phyloP scores from a whole-genome alignment of 2,113 vertebrate genomes.

The Amphiprion ocellaris region DNA sequence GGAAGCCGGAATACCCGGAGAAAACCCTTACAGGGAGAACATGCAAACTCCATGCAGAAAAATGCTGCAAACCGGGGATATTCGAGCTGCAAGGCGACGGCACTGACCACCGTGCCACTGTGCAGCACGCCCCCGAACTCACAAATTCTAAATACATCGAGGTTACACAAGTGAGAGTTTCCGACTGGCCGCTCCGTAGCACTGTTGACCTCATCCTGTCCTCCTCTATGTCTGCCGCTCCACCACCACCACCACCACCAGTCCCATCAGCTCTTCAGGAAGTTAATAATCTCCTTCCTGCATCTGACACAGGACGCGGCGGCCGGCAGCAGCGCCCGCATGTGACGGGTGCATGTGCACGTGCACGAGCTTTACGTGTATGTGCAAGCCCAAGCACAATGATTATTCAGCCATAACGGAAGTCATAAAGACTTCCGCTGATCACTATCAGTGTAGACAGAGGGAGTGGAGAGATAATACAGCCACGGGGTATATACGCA shows the following conservation, averaged over 20 bases:
- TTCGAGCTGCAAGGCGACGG: no score
- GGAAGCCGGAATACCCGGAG: no score
- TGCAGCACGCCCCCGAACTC: slow-evolving; percentile 6
- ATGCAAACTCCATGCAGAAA: no score
- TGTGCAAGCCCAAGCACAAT: slow-evolving; percentile 53
- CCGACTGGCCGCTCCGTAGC: slow-evolving; percentile 41
- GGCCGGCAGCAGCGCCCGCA: slow-evolving; percentile 2
- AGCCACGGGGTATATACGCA: slow-evolving; percentile 49
- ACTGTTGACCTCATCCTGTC: slow-evolving; percentile 65
- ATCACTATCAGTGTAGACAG: slow-evolving; percentile 67
- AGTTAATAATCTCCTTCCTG: slow-evolving; percentile 80
- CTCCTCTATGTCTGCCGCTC: slow-evolving; percentile 31
- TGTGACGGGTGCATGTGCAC: slow-evolving; percentile 5
- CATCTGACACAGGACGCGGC: slow-evolving; percentile 55
- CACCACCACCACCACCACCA: background rate
- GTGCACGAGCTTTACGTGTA: slow-evolving; percentile 12
- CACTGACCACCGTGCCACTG: no score
- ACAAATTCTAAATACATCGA: slow-evolving; percentile 34
- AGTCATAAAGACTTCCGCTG: slow-evolving; percentile 78
- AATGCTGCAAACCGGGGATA: no score
- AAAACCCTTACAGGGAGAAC: no score
- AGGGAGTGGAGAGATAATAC: slow-evolving; percentile 57
- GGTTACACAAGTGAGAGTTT: slow-evolving; percentile 32
- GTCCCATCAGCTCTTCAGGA: slow-evolving; percentile 66
- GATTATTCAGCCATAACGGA: slow-evolving; percentile 76